Percentiles rank a stretch among this genome's conserved stretches.
phyloP scores from a whole-genome alignment of 2,888 invertebrate genomes.

The Tenthredo mesomela region DNA sequence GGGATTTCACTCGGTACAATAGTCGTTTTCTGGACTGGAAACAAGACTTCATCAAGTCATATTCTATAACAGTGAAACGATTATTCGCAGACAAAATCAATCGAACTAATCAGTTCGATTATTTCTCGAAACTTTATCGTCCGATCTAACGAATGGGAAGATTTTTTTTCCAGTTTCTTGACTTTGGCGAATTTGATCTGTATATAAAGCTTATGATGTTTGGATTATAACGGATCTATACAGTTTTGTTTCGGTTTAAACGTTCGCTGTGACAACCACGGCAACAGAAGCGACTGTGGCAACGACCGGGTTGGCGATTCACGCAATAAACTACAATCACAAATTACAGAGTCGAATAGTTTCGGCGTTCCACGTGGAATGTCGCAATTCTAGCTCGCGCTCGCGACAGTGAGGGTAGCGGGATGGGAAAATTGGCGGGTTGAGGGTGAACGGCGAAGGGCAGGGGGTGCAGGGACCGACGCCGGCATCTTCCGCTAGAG shows the following conservation, averaged over 20 bases:
- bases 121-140: neutral
- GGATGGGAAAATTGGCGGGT: conserved; percentile 56
- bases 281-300: conserved; percentile 15
- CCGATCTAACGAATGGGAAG: neutral
- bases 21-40: neutral
- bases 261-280: conserved; percentile 20
- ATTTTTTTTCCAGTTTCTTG: neutral
- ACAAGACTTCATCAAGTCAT: neutral
- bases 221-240: neutral
- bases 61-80: neutral
- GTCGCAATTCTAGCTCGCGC: conserved; percentile 75
- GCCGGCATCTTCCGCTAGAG: conserved; percentile 51
- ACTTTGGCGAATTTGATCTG: neutral
- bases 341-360: conserved; percentile 78
- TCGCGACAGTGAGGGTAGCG: conserved; percentile 57
- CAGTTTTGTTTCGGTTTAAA: conserved; percentile 19
- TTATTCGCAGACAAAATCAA: too few species aligned
- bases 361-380: conserved; percentile 77
- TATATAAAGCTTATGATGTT: neutral
- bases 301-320: conserved; percentile 69
- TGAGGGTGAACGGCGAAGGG: conserved; percentile 51
- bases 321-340: conserved; percentile 78
- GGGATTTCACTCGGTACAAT: neutral
- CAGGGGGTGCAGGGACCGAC: conserved; percentile 50
- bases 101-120: neutral